Evolutionary conservation across 2,113 vertebrate genomes (phyloP).

Genomic region (Nematolebias whitei): DNA sequence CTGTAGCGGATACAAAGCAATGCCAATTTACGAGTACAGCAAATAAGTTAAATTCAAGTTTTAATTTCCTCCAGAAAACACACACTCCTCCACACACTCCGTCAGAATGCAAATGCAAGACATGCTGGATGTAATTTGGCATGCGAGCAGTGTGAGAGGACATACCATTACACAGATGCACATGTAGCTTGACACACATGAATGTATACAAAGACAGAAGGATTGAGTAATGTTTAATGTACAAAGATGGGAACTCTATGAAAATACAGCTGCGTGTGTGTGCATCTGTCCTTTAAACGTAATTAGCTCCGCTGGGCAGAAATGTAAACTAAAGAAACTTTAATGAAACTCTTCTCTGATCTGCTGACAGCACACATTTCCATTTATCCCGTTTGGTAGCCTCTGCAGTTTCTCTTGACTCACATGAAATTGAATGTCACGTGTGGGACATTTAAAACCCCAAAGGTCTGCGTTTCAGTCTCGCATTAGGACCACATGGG

Average conservation of each 20-base stretch:
- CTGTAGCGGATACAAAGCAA: slow-evolving; percentile 69
- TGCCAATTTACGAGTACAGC: slow-evolving; percentile 65
- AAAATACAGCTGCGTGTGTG: slow-evolving; percentile 36
- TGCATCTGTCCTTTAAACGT: slow-evolving; percentile 50
- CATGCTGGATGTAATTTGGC: slow-evolving; percentile 36
- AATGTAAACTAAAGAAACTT: slow-evolving; percentile 70
- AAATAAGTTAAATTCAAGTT: slow-evolving; percentile 69
- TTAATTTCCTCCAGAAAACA: slow-evolving; percentile 68
- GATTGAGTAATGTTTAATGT: no score
- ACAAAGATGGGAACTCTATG: slow-evolving; percentile 62
- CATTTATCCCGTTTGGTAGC: slow-evolving; percentile 42
- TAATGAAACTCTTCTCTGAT: slow-evolving; percentile 72
- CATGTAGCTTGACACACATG: slow-evolving; percentile 19
- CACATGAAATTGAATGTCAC: slow-evolving; percentile 58
- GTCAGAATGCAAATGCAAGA: slow-evolving; percentile 38
- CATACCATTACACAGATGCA: slow-evolving; percentile 19
- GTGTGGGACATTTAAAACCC: slow-evolving; percentile 50
- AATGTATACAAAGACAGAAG: slow-evolving; percentile 34
- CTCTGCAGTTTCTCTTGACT: slow-evolving; percentile 23
- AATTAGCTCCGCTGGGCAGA: slow-evolving; percentile 72
- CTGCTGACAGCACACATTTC: slow-evolving; percentile 62
- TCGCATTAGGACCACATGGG: slow-evolving; percentile 52
- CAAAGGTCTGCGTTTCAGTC: slow-evolving; percentile 40
- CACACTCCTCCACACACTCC: not conserved
- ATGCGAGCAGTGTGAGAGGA: slow-evolving; percentile 19